A percentile compares a stretch with the other conserved stretches of the same genome.
Conservation (phyloP, 2,113 vertebrate species). For the Gavia stellata region DNA sequence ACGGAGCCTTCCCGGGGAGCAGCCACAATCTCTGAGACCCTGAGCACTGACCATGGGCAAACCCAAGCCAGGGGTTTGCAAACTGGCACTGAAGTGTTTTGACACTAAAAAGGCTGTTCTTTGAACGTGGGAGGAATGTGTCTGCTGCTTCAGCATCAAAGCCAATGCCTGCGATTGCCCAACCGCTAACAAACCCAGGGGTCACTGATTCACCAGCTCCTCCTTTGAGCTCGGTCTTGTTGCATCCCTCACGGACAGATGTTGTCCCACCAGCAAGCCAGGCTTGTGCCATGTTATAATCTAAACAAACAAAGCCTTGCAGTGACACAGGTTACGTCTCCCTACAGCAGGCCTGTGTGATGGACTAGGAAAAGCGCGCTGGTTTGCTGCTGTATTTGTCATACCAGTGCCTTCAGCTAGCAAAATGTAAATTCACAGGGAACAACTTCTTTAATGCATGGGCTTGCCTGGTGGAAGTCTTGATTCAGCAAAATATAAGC, state of each 20-base stretch:
- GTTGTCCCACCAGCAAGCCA: not conserved
- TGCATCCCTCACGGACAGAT: not conserved
- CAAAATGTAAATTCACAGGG: not conserved
- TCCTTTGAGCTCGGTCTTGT: not conserved
- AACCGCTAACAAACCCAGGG: not conserved
- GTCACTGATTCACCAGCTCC: not conserved
- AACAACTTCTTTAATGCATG: not conserved
- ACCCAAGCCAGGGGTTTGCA: not conserved
- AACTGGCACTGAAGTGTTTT: not conserved
- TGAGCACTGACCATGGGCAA: not conserved
- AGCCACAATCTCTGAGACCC: not conserved
- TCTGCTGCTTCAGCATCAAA: not conserved
- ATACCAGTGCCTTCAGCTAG: not conserved
- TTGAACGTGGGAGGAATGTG: not conserved
- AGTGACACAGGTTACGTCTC: fast-evolving
- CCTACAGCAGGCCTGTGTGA: not conserved
- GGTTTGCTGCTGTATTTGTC: not conserved
- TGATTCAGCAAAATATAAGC: not conserved
- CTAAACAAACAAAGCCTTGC: not conserved
- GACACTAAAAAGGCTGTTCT: not conserved
- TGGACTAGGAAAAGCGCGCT: not conserved
- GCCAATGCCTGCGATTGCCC: not conserved
- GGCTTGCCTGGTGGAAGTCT: not conserved
- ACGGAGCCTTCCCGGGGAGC: not conserved
- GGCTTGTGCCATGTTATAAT: not conserved